These are phyloP conservation scores for Thera obeliscata DNA, from an alignment of 2,888 invertebrate species.

Conservation along the genomic window DNA sequence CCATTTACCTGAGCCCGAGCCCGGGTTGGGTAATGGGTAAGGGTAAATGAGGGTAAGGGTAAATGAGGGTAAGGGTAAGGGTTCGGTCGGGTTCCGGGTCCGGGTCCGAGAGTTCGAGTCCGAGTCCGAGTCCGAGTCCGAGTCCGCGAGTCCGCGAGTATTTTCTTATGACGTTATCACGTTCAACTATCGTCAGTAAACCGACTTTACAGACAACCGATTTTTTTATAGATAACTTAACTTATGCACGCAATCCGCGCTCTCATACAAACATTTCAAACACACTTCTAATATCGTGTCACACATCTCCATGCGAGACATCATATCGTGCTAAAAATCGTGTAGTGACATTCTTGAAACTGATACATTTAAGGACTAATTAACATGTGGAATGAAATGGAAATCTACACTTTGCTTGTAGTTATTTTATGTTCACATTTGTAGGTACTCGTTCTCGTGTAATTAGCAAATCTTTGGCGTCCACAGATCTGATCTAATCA, in stretches of 20 bases:
- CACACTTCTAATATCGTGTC: constrained; percentile 38
- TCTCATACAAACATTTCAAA: constrained; percentile 53
- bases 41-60: no score
- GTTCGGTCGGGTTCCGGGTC: no score
- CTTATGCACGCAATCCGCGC: constrained; percentile 65
- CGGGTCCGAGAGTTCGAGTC: no score
- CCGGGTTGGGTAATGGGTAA: no score
- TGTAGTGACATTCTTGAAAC: constrained; percentile 48
- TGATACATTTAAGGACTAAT: constrained; percentile 45
- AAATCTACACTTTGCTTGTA: constrained; percentile 34
- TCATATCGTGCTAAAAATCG: constrained; percentile 44
- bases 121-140: no score
- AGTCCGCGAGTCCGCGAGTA: no score
- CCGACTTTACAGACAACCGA: no score
- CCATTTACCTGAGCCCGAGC: no score
- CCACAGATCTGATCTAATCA: constrained; percentile 39
- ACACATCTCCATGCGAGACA: constrained; percentile 47
- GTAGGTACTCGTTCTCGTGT: constrained; percentile 26
- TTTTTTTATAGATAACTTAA: constrained; percentile 69
- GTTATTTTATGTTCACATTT: constrained; percentile 29
- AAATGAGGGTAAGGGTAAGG: no score
- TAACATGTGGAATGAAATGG: constrained; percentile 36
- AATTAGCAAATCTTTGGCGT: constrained; percentile 33
- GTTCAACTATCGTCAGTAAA: no score
- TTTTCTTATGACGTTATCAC: no score